Evolutionary conservation across 2,888 invertebrate genomes (phyloP).

Genomic region (Pherbina coryleti): DNA sequence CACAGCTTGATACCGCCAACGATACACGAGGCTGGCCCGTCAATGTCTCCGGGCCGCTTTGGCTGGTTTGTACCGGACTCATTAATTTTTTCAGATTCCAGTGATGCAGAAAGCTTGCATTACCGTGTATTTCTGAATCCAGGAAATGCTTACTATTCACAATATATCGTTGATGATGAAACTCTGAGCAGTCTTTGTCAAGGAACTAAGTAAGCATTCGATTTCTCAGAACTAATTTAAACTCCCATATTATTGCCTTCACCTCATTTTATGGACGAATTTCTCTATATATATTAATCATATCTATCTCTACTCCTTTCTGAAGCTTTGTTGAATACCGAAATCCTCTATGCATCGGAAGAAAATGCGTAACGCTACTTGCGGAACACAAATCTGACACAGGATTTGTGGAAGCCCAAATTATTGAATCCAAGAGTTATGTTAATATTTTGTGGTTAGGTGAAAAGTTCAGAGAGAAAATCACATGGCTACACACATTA

Average conservation of each 20-base stretch:
- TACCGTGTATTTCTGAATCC: conserved; percentile 56
- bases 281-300: not conserved
- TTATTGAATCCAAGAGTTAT: conserved; percentile 71
- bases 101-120: conserved; percentile 48
- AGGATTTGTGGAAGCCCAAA: conserved; percentile 74
- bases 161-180: conserved; percentile 55
- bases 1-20: conserved; percentile 70
- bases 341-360: conserved; percentile 49
- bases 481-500: conserved; percentile 62
- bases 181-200: conserved; percentile 41
- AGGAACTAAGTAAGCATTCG: conserved; percentile 49
- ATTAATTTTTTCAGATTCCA: conserved; percentile 44
- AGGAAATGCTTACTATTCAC: conserved; percentile 51
- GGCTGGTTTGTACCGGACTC: conserved; percentile 76
- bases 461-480: conserved; percentile 70
- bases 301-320: not conserved
- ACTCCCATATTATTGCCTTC: no score
- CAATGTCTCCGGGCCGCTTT: conserved; percentile 72
- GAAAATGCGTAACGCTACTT: conserved; percentile 70
- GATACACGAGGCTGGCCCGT: conserved; percentile 71
- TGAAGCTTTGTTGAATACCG: conserved; percentile 38
- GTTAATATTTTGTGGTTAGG: conserved; percentile 81
- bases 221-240: not conserved
- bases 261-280: not conserved
- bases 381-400: conserved; percentile 72